These are phyloP conservation scores for Archips crataeganus DNA, from an alignment of 2,888 invertebrate genomes.

Conservation along the genomic window DNA sequence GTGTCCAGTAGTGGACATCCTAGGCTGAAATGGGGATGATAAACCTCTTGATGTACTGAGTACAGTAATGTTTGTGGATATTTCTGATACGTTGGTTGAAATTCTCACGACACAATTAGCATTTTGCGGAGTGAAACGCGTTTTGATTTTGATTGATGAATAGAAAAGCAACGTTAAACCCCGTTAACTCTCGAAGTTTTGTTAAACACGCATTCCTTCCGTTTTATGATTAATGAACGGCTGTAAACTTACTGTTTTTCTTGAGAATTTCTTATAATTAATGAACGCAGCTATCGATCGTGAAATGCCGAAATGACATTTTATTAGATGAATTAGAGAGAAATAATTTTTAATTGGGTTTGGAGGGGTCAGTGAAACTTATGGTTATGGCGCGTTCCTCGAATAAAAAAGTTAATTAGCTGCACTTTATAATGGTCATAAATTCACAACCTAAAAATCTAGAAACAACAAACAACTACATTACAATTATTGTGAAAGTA, in stretches of 20 bases:
- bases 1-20: no score
- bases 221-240: slow-evolving; percentile 20
- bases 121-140: background rate
- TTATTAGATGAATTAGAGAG: slow-evolving; percentile 30
- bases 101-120: slow-evolving; percentile 3
- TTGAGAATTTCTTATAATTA: slow-evolving; percentile 24
- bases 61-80: no score
- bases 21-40: no score
- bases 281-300: slow-evolving; percentile 21
- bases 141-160: slow-evolving; percentile 31
- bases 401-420: background rate
- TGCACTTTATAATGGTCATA: background rate
- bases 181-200: slow-evolving; percentile 13
- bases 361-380: slow-evolving; percentile 10
- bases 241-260: slow-evolving; percentile 19
- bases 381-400: background rate
- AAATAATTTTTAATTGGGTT: slow-evolving; percentile 26
- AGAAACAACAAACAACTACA: background rate
- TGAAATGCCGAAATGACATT: slow-evolving; percentile 30
- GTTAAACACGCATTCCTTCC: slow-evolving; percentile 16
- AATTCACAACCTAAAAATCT: background rate
- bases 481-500: no score
- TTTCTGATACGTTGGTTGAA: background rate
- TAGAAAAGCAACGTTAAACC: slow-evolving; percentile 18
- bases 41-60: no score